Conservation (phyloP, 2,888 invertebrate species). For the Lymantria monacha region DNA sequence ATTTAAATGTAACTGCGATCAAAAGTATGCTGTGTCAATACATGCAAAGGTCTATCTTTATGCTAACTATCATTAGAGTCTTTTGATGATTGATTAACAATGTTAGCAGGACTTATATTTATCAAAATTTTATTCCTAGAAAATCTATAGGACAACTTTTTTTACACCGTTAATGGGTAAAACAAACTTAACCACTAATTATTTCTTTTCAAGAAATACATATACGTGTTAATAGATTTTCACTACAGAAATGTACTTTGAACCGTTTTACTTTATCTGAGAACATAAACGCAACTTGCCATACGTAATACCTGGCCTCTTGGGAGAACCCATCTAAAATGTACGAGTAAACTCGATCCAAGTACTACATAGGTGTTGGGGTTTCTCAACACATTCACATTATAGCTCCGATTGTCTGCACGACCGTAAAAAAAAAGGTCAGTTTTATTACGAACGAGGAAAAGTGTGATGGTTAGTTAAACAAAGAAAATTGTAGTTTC, state of each 20-base stretch:
- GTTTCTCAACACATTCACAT: constrained; percentile 70
- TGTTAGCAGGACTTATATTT: no score
- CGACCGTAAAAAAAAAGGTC: constrained; percentile 61
- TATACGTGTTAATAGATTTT: neutral
- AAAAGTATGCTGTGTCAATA: no score
- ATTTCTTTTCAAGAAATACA: no score
- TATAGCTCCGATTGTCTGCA: constrained; percentile 56
- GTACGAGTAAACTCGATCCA: constrained; percentile 53
- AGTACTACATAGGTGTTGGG: constrained; percentile 53
- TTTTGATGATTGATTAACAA: no score
- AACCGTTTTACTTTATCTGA: neutral
- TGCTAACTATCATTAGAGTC: no score
- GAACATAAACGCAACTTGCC: constrained; percentile 25
- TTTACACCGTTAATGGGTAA: no score
- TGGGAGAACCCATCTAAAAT: constrained; percentile 55
- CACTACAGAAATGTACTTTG: neutral
- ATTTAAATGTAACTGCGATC: no score
- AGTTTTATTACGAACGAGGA: constrained; percentile 59
- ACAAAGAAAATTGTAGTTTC: constrained; percentile 66
- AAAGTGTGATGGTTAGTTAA: constrained; percentile 66
- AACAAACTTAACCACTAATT: no score
- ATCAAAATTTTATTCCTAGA: no score
- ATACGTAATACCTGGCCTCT: constrained; percentile 49
- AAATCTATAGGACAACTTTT: no score
- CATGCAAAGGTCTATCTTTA: no score